phyloP scores from a whole-genome alignment of 2,797 vertebrate species.

The Aldrovandia affinis region DNA sequence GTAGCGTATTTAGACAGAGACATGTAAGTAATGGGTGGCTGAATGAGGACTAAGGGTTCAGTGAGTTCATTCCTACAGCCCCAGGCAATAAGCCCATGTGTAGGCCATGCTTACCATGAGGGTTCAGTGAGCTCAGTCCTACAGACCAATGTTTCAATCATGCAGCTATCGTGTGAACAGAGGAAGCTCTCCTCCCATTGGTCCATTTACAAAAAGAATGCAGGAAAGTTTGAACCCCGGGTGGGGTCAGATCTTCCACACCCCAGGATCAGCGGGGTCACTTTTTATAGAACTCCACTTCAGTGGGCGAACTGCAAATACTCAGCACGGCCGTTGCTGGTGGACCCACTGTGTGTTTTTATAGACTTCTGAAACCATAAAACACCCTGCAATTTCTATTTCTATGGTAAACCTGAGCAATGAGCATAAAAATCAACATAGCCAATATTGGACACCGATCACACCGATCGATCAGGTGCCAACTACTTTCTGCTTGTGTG shows the following conservation, averaged over 20 bases:
- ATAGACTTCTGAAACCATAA: too few species aligned
- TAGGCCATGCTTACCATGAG: neutral
- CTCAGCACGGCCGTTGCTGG: neutral
- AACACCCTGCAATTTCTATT: neutral
- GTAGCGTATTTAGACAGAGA: too few species aligned
- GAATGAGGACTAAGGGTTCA: neutral
- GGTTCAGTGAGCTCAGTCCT: neutral
- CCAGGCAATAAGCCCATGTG: neutral
- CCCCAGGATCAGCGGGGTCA: neutral
- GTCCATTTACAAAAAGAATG: neutral
- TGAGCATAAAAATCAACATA: neutral
- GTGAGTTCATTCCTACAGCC: neutral
- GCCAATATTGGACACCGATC: neutral
- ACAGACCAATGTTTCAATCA: neutral
- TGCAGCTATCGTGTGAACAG: neutral
- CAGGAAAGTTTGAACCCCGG: neutral
- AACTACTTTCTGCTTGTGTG: too few species aligned
- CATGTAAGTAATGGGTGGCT: neutral
- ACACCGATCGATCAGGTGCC: too few species aligned
- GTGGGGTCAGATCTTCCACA: neutral
- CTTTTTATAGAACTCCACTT: neutral
- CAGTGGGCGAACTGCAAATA: neutral
- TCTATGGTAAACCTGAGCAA: neutral
- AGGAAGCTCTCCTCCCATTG: neutral
- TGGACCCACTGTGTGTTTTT: neutral